Base-by-base conservation (phyloP, 2,113 vertebrate genomes). In the Trogon surrucura region DNA sequence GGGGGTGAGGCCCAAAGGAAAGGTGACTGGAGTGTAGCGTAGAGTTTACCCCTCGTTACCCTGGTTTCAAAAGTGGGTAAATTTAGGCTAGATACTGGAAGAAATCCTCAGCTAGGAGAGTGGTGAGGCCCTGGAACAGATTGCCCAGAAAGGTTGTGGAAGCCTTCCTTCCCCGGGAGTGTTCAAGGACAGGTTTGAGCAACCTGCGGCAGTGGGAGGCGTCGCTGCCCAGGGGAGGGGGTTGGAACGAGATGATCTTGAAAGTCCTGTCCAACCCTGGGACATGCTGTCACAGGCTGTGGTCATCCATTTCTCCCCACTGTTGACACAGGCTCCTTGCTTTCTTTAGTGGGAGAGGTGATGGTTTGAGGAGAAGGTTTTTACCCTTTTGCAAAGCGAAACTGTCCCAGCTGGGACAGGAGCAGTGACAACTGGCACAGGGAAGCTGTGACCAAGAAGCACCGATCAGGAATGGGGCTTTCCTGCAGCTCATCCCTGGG, bases 201-300 rank as follows among this genome's bases (percentile, higher is more conserved):
- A 41, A 41, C 41, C 41, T 41, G 41, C 41, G 4, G 41, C 13
- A 41, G 41, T 41, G 41, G 41, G 41, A 41, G 41, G 41, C 11
- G 41, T 41, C 13, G 41, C 41, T 41, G 41, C 41, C 41, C 41
- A 41, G 9, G 41, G 41, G 41, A 41, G 41, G 41, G 41, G 41
- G 41, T 41, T 16, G 1, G n/a, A 36, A 51, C 0, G 0, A 4
- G 1, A 2, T 11, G 23, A 7, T 6, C 27, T 75, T 38, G n/a
- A 30, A 23, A 34, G 30, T 66, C 15, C 11, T 6, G 51, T 71
- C 50, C 29, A 61, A 5, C 13, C 15, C 19, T n/a, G 3, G 17
- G 32, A 30, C 1, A 4, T 38, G 27, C 53, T 80, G 20, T 11
- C 75, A 60, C 5, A 27, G 12, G 14, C 58, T 56, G 36, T 32